These are phyloP conservation scores for Talpa occidentalis DNA, from an alignment of 2,113 vertebrate species.

Conservation along the genomic window DNA sequence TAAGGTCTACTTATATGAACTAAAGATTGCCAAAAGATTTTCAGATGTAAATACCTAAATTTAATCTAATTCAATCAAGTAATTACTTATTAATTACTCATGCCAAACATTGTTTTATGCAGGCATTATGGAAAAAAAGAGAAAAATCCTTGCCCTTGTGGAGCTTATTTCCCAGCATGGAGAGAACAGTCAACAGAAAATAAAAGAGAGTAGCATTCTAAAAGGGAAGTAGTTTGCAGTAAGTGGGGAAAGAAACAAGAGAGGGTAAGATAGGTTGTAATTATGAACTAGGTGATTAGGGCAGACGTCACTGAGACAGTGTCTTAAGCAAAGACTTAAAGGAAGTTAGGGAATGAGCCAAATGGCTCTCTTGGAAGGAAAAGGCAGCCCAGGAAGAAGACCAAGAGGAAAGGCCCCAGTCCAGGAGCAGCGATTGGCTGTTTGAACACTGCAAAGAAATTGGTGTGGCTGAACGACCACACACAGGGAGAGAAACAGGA, in stretches of 20 bases:
- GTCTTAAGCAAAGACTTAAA: conserved; percentile 1
- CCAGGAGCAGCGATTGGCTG: neutral
- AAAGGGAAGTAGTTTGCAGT: neutral
- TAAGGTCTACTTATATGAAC: conserved; percentile 20
- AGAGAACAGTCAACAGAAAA: neutral
- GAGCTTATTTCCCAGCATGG: neutral
- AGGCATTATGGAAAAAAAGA: neutral
- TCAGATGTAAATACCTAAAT: neutral
- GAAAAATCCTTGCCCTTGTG: neutral
- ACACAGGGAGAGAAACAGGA: neutral
- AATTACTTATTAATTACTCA: conserved; percentile 1
- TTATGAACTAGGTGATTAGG: neutral
- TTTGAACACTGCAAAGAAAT: neutral
- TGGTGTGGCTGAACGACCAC: neutral
- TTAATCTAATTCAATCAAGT: conserved; percentile 25
- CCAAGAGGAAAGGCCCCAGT: neutral
- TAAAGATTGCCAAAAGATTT: conserved; percentile 28
- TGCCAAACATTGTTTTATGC: neutral
- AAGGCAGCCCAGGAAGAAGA: neutral
- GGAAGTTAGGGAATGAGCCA: neutral
- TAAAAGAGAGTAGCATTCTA: neutral
- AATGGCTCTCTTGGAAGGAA: neutral
- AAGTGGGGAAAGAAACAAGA: neutral
- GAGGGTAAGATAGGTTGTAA: neutral
- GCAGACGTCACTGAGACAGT: neutral